These are phyloP conservation scores for Erebia epiphron DNA, from an alignment of 2,888 invertebrate genomes.

Conservation along the genomic window DNA sequence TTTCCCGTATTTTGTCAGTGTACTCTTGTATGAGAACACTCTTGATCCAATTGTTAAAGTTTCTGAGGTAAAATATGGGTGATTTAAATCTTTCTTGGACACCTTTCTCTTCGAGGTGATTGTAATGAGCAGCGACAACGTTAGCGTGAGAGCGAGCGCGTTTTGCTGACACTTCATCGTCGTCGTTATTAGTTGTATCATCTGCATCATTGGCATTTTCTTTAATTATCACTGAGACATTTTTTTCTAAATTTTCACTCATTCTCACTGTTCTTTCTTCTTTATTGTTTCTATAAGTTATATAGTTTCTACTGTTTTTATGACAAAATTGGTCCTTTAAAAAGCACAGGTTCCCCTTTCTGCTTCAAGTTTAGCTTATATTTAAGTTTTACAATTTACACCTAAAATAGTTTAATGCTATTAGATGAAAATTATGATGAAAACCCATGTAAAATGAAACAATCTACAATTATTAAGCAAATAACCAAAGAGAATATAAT, in stretches of 20 bases:
- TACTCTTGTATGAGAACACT: slow-evolving; percentile 96
- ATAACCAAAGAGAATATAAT: no score
- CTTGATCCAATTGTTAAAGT: slow-evolving; percentile 99
- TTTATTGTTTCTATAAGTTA: no score
- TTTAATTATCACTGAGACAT: not conserved
- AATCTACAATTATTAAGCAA: no score
- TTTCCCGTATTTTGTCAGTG: slow-evolving; percentile 85
- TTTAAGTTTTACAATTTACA: no score
- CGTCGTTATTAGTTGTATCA: slow-evolving; percentile 18
- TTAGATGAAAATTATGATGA: no score
- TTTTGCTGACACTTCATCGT: slow-evolving; percentile 26
- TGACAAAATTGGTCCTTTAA: no score
- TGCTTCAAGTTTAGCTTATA: no score
- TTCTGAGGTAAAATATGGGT: slow-evolving; percentile 95
- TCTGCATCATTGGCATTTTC: not conserved
- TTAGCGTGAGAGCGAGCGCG: slow-evolving; percentile 47
- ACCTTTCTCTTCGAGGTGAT: slow-evolving; percentile 92
- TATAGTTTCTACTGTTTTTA: no score
- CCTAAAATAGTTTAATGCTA: no score
- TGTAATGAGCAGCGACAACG: slow-evolving; percentile 96
- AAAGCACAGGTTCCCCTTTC: no score
- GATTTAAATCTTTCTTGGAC: slow-evolving; percentile 91
- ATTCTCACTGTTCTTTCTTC: not conserved
- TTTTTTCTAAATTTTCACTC: slow-evolving; percentile 8
- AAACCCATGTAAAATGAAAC: no score